Conservation (phyloP, 1,140 invertebrate species). For the Leguminivora glycinivorella region DNA sequence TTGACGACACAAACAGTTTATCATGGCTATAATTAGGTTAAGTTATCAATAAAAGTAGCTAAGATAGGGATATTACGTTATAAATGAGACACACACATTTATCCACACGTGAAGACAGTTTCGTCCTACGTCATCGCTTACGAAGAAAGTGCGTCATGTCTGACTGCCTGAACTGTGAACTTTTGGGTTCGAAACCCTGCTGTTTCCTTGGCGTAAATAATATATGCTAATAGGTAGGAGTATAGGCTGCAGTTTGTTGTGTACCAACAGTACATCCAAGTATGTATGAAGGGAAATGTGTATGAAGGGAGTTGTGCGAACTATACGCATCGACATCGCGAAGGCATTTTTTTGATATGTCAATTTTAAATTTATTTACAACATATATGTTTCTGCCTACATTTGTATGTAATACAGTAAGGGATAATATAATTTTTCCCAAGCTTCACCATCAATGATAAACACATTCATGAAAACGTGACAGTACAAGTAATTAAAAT, state of each 20-base stretch:
- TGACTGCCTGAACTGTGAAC: neutral
- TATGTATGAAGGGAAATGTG: neutral
- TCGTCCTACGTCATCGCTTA: neutral
- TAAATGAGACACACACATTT: neutral
- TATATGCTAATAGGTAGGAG: neutral
- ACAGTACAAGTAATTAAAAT: too few species aligned
- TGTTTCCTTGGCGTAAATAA: neutral
- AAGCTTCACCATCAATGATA: neutral
- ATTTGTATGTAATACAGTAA: too few species aligned
- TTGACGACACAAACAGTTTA: constrained; percentile 1
- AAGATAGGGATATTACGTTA: neutral
- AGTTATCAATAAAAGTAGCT: constrained; percentile 1
- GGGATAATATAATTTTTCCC: too few species aligned
- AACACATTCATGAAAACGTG: too few species aligned
- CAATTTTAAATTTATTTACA: too few species aligned
- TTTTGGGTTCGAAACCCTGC: neutral
- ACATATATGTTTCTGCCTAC: too few species aligned
- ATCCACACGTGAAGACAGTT: neutral
- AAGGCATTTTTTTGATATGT: too few species aligned
- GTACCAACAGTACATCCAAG: neutral
- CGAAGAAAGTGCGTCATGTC: constrained; percentile 10
- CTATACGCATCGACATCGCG: too few species aligned
- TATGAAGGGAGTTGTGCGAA: too few species aligned
- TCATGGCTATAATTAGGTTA: neutral
- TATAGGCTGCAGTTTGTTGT: neutral